Evolutionary conservation across 2,797 vertebrate genomes (phyloP).

Genomic region (Gymnoscopelus microlampas): DNA sequence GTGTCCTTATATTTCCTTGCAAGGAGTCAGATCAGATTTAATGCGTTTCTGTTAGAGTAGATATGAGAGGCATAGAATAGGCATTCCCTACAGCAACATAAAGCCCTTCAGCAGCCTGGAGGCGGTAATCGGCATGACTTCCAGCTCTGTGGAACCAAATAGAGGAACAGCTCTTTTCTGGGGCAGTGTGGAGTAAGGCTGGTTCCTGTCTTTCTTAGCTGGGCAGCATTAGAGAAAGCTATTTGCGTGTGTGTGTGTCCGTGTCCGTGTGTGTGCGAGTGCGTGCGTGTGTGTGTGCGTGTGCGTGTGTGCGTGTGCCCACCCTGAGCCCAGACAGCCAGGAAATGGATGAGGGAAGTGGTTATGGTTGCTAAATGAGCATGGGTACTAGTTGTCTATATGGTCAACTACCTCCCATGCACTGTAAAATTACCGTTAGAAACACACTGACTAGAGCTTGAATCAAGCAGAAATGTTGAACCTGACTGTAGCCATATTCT

Average conservation of each 20-base stretch:
- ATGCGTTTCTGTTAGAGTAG: slow-evolving; percentile 12
- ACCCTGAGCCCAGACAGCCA: slow-evolving; percentile 67
- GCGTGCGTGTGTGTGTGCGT: slow-evolving; percentile 20
- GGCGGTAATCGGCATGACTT: slow-evolving; percentile 12
- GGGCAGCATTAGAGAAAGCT: slow-evolving; percentile 13
- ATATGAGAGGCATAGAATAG: slow-evolving; percentile 29
- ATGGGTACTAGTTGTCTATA: slow-evolving; percentile 40
- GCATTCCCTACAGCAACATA: slow-evolving; percentile 3
- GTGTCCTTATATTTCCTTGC: slow-evolving; percentile 39
- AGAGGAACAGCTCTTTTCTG: slow-evolving; percentile 5
- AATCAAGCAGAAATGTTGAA: no score
- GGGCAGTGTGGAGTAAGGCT: not conserved
- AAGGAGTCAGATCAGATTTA: slow-evolving; percentile 10
- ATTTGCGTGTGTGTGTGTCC: slow-evolving; percentile 28
- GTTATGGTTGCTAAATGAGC: slow-evolving; percentile 55
- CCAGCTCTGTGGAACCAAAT: slow-evolving; percentile 9
- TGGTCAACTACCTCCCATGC: slow-evolving; percentile 15
- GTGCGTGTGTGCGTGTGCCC: slow-evolving; percentile 3
- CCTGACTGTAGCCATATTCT: no score
- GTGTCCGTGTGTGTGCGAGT: slow-evolving; percentile 25
- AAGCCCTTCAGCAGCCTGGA: not conserved
- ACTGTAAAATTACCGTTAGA: no score
- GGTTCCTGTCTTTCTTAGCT: not conserved
- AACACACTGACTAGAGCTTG: not conserved
- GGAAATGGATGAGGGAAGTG: slow-evolving; percentile 76